phyloP scores from a whole-genome alignment of 1,140 invertebrate species.

The Paracyclopina nana region DNA sequence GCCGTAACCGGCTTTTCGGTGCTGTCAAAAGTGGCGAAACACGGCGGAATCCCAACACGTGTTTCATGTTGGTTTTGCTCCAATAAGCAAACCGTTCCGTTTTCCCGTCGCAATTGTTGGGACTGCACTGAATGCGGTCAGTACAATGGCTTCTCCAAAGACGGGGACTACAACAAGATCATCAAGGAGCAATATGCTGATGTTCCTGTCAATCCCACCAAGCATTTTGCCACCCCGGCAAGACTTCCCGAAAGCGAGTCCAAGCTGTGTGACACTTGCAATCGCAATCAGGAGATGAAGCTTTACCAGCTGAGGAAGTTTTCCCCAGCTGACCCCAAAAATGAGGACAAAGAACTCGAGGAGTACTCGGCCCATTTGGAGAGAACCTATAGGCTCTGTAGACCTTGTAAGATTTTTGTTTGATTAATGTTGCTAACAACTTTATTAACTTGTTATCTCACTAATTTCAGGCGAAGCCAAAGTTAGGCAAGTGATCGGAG shows the following conservation, averaged over 20 bases:
- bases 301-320: not conserved
- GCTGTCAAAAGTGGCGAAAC: too few species aligned
- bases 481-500: not conserved
- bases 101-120: not conserved
- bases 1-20: too few species aligned
- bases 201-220: not conserved
- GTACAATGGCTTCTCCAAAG: not conserved
- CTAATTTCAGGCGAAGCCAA: not conserved
- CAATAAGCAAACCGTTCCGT: not conserved
- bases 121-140: not conserved
- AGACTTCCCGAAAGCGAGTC: not conserved
- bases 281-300: not conserved
- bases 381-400: constrained; percentile 1
- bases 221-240: not conserved
- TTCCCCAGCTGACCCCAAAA: not conserved
- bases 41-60: too few species aligned
- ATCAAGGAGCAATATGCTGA: not conserved
- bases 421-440: not conserved
- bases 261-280: not conserved
- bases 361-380: constrained; percentile 3
- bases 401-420: not conserved
- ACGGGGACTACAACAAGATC: not conserved
- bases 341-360: not conserved
- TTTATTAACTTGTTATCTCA: not conserved
- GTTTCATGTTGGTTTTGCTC: not conserved